Conservation (phyloP, 2,113 vertebrate species). For the Anser cygnoides region DNA sequence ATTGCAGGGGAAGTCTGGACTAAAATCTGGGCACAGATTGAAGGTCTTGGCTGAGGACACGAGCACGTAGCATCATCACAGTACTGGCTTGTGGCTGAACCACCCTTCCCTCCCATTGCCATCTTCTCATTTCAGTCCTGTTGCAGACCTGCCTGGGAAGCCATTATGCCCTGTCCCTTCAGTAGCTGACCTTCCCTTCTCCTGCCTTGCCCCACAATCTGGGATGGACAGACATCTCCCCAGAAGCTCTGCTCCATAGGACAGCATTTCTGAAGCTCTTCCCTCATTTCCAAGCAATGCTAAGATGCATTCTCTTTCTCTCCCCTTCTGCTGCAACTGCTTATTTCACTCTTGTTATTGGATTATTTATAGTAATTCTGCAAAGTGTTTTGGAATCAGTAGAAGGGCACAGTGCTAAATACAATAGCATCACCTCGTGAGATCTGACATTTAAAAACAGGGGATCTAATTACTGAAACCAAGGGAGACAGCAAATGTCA, state of each 20-base stretch:
- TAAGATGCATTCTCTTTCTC: not conserved
- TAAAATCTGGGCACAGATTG: not conserved
- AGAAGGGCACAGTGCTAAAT: conserved; percentile 44
- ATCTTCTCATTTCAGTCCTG: not conserved
- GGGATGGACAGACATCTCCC: not conserved
- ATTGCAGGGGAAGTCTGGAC: not conserved
- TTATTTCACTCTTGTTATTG: not conserved
- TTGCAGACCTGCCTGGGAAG: not conserved
- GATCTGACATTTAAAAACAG: conserved; percentile 59
- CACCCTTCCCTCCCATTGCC: not conserved
- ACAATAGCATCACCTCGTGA: conserved; percentile 46
- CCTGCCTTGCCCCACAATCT: rapidly evolving
- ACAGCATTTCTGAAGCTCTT: not conserved
- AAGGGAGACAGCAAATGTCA: conserved; percentile 48
- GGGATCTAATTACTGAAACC: conserved; percentile 47
- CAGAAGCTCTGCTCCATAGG: not conserved
- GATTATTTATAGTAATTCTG: conserved; percentile 60
- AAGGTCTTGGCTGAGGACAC: not conserved
- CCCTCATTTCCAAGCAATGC: not conserved
- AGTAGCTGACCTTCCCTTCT: not conserved
- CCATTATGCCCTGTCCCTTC: not conserved
- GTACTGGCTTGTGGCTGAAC: not conserved
- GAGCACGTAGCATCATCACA: rapidly evolving
- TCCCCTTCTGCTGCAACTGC: not conserved
- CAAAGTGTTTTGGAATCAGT: conserved; percentile 33